Conservation (phyloP, 2,113 vertebrate genomes). For the Delphinus delphis region DNA sequence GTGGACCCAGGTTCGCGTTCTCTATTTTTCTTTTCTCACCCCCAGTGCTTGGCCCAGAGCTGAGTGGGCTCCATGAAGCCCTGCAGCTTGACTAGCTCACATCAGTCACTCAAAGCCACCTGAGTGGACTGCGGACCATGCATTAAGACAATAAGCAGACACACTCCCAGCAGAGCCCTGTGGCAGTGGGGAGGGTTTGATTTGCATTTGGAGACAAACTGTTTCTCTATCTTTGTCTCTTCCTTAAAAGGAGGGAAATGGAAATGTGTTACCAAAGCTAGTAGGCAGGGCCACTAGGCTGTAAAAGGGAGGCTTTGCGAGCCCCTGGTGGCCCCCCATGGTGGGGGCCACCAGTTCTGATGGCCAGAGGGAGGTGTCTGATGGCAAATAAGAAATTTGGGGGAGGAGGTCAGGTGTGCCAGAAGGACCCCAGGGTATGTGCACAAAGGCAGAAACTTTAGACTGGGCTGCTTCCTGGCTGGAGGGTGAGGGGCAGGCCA, state of each 20-base stretch:
- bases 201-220: not conserved
- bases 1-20: too few species aligned
- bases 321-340: not conserved
- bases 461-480: not conserved
- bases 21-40: not conserved
- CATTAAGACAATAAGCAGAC: not conserved
- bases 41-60: not conserved
- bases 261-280: not conserved
- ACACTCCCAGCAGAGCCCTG: not conserved
- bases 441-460: not conserved
- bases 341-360: not conserved
- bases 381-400: not conserved
- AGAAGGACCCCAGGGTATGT: not conserved
- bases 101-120: fast-evolving
- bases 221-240: not conserved
- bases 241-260: not conserved
- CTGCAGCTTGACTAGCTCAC: too few species aligned
- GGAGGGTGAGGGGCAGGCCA: not conserved
- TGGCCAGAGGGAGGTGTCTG: not conserved
- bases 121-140: not conserved
- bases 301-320: not conserved
- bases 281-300: not conserved
- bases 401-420: too few species aligned
- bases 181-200: not conserved
- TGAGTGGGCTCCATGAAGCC: not conserved